phyloP scores from a whole-genome alignment of 1,140 invertebrate species.

The Drosophila willistoni region DNA sequence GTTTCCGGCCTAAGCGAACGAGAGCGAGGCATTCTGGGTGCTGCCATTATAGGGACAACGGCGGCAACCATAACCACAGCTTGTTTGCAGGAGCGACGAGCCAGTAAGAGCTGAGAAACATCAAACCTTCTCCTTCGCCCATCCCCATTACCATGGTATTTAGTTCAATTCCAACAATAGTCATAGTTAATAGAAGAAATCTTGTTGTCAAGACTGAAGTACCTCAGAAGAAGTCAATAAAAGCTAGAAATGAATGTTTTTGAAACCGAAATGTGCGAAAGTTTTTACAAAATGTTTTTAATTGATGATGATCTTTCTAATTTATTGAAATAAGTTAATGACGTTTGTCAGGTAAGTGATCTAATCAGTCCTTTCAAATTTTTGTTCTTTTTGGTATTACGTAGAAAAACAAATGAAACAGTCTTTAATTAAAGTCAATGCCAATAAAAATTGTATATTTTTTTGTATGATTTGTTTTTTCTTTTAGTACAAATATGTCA shows the following conservation, averaged over 20 bases:
- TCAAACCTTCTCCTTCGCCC: background rate
- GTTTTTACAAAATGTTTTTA: no score
- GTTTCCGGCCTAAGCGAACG: conserved; percentile 57
- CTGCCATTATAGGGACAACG: conserved; percentile 71
- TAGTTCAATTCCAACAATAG: conserved; percentile 72
- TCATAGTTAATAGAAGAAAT: conserved; percentile 71
- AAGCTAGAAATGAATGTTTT: conserved; percentile 68
- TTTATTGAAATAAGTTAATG: no score
- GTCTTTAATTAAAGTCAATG: background rate
- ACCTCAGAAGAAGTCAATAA: conserved; percentile 82
- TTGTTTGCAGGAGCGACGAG: conserved; percentile 58
- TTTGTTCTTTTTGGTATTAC: background rate
- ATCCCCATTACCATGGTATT: conserved; percentile 49
- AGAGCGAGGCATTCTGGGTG: conserved; percentile 56
- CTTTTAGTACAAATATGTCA: conserved; percentile 24
- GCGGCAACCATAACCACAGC: conserved; percentile 67
- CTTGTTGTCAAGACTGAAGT: conserved; percentile 82
- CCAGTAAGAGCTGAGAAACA: conserved; percentile 56
- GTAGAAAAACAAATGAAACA: background rate
- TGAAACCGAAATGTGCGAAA: conserved; percentile 37
- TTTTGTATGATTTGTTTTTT: conserved; percentile 22
- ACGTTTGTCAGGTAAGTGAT: no score
- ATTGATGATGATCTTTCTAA: no score
- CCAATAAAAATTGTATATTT: conserved; percentile 29
- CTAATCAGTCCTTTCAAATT: no score